Conservation (phyloP, 2,113 vertebrate species). For the Gobiocypris rarus region DNA sequence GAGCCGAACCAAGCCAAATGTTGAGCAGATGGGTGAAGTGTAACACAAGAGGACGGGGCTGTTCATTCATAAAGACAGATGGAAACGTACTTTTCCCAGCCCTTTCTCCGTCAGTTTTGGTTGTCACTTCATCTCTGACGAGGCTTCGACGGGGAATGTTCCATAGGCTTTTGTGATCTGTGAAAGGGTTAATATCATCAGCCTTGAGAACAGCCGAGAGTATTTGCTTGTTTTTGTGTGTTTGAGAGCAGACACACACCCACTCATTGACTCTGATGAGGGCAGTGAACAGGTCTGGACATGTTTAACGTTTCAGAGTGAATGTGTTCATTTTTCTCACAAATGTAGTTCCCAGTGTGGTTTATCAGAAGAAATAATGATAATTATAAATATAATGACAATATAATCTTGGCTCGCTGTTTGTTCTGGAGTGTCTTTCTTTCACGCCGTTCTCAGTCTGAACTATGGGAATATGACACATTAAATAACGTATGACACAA, state of each 20-base stretch:
- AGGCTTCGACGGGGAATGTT: background rate
- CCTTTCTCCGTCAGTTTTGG: background rate
- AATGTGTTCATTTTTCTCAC: constrained; percentile 13
- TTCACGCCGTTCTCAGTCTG: background rate
- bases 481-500: too few relatives aligned
- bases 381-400: constrained; percentile 42
- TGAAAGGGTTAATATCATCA: constrained; percentile 51
- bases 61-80: constrained; percentile 30
- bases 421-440: background rate
- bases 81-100: background rate
- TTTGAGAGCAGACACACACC: constrained; percentile 55
- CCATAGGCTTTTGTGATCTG: background rate
- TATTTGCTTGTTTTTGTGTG: constrained; percentile 16
- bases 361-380: constrained; percentile 33
- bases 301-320: constrained; percentile 60
- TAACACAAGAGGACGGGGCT: background rate
- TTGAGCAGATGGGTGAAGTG: constrained; percentile 1
- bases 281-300: constrained; percentile 65
- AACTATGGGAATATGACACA: background rate
- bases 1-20: background rate
- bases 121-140: background rate
- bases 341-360: constrained; percentile 1
- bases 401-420: background rate
- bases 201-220: background rate
- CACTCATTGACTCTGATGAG: constrained; percentile 62